A percentile compares a stretch with the other conserved stretches of the same genome.
phyloP scores from a whole-genome alignment of 1,140 invertebrate species.

The Rhyzopertha dominica region DNA sequence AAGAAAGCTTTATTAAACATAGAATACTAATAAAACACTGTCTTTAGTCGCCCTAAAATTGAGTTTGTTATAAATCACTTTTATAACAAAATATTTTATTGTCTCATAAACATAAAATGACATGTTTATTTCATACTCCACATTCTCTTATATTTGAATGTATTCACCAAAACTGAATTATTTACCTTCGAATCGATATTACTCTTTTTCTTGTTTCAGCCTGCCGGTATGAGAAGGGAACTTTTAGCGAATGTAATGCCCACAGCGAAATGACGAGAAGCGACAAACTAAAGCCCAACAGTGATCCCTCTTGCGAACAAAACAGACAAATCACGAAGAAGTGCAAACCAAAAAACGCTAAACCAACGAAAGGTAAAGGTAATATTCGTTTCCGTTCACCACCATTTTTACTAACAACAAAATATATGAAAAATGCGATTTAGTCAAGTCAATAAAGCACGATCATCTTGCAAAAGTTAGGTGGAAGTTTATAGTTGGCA shows the following conservation, averaged over 20 bases:
- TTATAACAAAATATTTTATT: too few species aligned
- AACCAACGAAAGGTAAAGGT: constrained; percentile 53
- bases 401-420: constrained; percentile 18
- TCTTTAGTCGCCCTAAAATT: too few species aligned
- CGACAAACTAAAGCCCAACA: constrained; percentile 68
- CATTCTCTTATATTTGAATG: too few species aligned
- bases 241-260: constrained; percentile 64
- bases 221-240: constrained; percentile 72
- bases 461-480: constrained; percentile 13
- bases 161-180: too few species aligned
- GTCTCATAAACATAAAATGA: too few species aligned
- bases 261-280: constrained; percentile 65
- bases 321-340: constrained; percentile 66
- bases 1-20: too few species aligned
- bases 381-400: constrained; percentile 27
- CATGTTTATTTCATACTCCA: too few species aligned
- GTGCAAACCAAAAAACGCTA: constrained; percentile 67
- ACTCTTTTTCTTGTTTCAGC: constrained; percentile 48
- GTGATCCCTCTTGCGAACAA: constrained; percentile 66
- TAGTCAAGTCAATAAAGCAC: background rate
- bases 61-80: too few species aligned
- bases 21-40: too few species aligned
- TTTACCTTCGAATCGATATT: too few species aligned
- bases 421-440: background rate
- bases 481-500: background rate